A percentile compares a stretch with the other conserved stretches of the same genome.
Evolutionary conservation across 2,113 vertebrate genomes (phyloP).

Genomic region (Noctilio leporinus): DNA sequence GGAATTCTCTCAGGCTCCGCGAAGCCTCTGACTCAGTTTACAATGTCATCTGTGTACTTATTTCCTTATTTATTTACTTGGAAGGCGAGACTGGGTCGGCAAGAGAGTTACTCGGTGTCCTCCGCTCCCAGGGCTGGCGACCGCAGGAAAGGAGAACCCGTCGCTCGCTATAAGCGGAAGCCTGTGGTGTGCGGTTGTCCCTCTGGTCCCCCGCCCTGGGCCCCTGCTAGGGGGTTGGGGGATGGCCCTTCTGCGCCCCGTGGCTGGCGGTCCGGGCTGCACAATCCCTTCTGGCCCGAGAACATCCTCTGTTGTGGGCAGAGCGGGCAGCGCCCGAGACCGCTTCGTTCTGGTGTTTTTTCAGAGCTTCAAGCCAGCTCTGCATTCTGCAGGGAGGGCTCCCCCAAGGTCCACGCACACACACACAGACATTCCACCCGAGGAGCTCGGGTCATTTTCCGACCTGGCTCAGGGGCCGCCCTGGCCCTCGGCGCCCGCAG

Average conservation of each 20-base stretch:
- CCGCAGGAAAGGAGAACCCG: not conserved
- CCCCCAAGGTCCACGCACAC: not conserved
- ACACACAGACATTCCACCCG: not conserved
- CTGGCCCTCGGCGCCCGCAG: accelerated
- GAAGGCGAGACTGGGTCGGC: accelerated
- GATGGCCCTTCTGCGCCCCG: not conserved
- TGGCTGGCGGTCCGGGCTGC: not conserved
- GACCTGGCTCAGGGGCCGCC: not conserved
- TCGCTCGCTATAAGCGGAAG: not conserved
- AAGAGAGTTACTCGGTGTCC: not conserved
- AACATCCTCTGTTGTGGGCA: not conserved
- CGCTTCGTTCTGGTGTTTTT: not conserved
- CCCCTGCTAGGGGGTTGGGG: not conserved
- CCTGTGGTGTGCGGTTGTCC: not conserved
- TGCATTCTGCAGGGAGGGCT: not conserved
- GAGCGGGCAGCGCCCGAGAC: not conserved
- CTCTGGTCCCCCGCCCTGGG: not conserved
- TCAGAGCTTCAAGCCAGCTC: not conserved
- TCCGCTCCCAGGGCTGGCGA: not conserved
- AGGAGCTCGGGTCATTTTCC: not conserved
- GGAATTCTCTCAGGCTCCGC: not conserved
- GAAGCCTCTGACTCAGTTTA: not conserved
- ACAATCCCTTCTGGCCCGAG: accelerated
- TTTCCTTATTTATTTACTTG: too few relatives aligned
- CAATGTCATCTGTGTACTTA: not conserved